Evolutionary conservation across 2,797 vertebrate genomes (phyloP), one percentile per base, ranked within the genome.

Genomic region (Eleutherodactylus coqui): DNA sequence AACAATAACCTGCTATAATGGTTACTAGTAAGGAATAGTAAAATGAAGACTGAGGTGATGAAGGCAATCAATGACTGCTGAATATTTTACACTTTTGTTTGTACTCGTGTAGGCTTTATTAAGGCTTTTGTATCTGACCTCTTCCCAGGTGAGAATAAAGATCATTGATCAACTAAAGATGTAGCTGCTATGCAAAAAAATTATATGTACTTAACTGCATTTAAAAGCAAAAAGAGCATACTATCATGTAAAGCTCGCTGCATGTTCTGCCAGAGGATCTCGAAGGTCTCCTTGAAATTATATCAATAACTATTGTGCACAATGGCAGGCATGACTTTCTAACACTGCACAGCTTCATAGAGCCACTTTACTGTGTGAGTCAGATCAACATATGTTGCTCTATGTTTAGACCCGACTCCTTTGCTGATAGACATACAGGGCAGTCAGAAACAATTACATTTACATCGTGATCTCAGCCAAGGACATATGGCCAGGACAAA

Each of bases 371-470:
- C 67, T 86, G 19, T 29, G 75, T 83, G 85, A 87, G 80, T 83
- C 85, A 87, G 73, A 83, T 51, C 75, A 83, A 62, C 85, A 87
- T 84, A 87, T 87, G 75, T 72, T 87, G 76, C 41, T 79, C 82
- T 84, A 87, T 75, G 76, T 87, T 87, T 87, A 87, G 86, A 87
- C 41, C 73, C 43, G 51, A 83, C 75, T 75, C 29, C 55, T 78
- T 34, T 72, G 53, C 80, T 79, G 75, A 87, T 29, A 86, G 78
- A 80, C 75, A 87, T 86, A 86, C 85, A 79, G 75, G 75, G 64
- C 75, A 83, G 85, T 87, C 85, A 87, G 64, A 87, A 87, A 77
- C 64, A 36, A 87, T 87, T 87, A 87, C 80, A 87, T 83, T 83
- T 87, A 78, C 36, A 62, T 79, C 78, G 36, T 79, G 75, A 87